Base-by-base conservation (phyloP, 2,797 vertebrate genomes). In the Chloroceryle amazona region DNA sequence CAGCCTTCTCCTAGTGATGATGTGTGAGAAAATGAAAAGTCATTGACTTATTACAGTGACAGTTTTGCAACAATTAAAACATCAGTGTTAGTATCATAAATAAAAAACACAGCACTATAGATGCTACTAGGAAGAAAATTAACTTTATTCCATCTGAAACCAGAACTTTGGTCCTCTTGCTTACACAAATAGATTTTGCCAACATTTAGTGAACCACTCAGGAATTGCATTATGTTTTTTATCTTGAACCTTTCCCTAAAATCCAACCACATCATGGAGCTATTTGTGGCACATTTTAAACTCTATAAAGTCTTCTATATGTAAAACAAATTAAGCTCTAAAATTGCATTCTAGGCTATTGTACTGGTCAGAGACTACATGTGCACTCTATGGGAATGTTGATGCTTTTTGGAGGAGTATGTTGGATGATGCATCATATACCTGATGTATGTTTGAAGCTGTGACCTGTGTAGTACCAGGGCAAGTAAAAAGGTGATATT, bases 301-400 rank as follows among this genome's bases (percentile, higher is more conserved):
- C 31, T 63, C 89, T 78, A 67, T 91, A 70, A 97, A 97, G 42
- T 83, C 68, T 97, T 97, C 91, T 89, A 95, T 65, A 92, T 90
- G 94, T 82, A 93, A 96, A 97, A 89, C 23, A 94, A 96, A 91
- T 94, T 91, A 91, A 94, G 37, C 70, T 89, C 62, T 96, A 86
- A 88, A 93, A 92, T 92, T 90, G 62, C 6, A 0, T 66, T 42
- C 42, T 33, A 72, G 61, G 65, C 86, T 91, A 62, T 85, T 95
- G 54, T 86, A 73, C 80, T 52, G 18, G 74, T 88, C 71, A 58
- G 76, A 73, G 42, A 31, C 17, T 20, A 33, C 70, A 81, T 41
- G 73, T 83, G 41, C 26, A 54, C 37, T 89, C 28, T 80, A 29
- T 52, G 35, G 29, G 33, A 88, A 35, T 3, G 4, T 15, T 37